Conservation (phyloP, 2,888 invertebrate species). For the Drosophila subquinaria region DNA sequence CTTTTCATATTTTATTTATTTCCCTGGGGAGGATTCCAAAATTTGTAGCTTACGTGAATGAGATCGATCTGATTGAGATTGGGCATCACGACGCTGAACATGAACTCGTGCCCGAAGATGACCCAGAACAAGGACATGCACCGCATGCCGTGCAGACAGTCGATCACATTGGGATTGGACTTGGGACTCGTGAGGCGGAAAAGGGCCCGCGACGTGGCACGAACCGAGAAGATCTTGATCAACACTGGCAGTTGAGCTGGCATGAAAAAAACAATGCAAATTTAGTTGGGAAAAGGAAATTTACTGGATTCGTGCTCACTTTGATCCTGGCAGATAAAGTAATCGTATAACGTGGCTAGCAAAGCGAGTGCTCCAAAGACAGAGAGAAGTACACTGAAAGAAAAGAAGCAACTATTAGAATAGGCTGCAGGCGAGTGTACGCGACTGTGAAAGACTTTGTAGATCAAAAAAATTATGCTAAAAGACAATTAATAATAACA, state of each 20-base stretch:
- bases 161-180: slow-evolving; percentile 68
- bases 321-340: slow-evolving; percentile 44
- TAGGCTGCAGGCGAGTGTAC: no score
- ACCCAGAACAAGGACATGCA: slow-evolving; percentile 85
- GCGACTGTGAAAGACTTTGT: background rate
- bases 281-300: background rate
- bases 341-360: slow-evolving; percentile 63
- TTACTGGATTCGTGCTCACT: slow-evolving; percentile 11
- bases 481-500: no score
- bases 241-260: slow-evolving; percentile 37
- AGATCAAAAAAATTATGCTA: no score
- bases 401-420: no score
- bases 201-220: slow-evolving; percentile 50
- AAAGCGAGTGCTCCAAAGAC: slow-evolving; percentile 41
- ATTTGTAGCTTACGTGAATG: background rate
- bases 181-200: slow-evolving; percentile 42
- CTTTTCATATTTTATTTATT: no score
- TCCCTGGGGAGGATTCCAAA: no score
- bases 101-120: slow-evolving; percentile 78
- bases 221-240: slow-evolving; percentile 69
- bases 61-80: slow-evolving; percentile 31
- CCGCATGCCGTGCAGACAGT: slow-evolving; percentile 84
- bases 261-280: background rate
- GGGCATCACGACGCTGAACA: slow-evolving; percentile 34
- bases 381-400: slow-evolving; percentile 43